phyloP scores from a whole-genome alignment of 2,888 invertebrate species.

The Stictocephala bisonia region DNA sequence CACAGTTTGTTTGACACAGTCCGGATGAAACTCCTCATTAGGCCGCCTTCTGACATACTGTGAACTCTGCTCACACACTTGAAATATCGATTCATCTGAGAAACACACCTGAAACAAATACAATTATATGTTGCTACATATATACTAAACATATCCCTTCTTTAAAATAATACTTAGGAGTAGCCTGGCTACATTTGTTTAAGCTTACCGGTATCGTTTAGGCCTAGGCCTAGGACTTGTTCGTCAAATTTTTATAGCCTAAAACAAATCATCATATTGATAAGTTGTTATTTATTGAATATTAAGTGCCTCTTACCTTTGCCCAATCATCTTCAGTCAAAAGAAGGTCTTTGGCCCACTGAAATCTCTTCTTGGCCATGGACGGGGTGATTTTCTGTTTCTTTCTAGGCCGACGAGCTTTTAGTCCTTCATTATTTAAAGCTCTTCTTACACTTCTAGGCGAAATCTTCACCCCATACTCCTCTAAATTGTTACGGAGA shows the following conservation, averaged over 20 bases:
- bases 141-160: not conserved
- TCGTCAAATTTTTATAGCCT: not conserved
- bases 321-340: constrained; percentile 3
- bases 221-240: constrained; percentile 7
- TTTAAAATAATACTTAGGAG: not conserved
- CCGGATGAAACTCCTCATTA: constrained; percentile 41
- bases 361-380: constrained; percentile 40
- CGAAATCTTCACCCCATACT: constrained; percentile 40
- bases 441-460: constrained; percentile 30
- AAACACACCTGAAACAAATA: constrained; percentile 33
- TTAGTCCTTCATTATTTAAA: constrained; percentile 33
- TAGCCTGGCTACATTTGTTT: too few relatives aligned
- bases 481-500: not conserved
- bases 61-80: constrained; percentile 21
- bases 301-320: not conserved
- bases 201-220: not conserved
- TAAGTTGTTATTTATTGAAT: not conserved
- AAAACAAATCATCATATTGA: not conserved
- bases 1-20: constrained; percentile 42
- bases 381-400: constrained; percentile 44
- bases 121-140: too few relatives aligned
- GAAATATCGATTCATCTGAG: constrained; percentile 43
- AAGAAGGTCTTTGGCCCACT: constrained; percentile 34
- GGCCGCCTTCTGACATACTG: constrained; percentile 36
- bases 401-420: constrained; percentile 36